Percentiles rank a stretch among this genome's conserved stretches.
Evolutionary conservation across 1,140 invertebrate species (phyloP).

Genomic region (Hormaphis cornu): DNA sequence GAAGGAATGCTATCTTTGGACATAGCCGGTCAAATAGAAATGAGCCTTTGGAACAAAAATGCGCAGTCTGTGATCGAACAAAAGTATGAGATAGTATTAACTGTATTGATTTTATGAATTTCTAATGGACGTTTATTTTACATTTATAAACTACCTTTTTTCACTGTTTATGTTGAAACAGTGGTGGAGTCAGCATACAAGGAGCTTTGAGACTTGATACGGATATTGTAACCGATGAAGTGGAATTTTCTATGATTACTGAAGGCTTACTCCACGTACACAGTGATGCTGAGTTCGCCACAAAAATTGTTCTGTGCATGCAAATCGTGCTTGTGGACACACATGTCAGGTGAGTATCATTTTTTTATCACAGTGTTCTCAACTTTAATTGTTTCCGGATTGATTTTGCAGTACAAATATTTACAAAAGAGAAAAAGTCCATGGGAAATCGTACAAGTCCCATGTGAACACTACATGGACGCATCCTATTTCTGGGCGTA

Average conservation of each 20-base stretch:
- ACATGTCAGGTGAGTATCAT: conserved; percentile 49
- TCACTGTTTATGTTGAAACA: conserved; percentile 42
- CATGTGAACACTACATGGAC: conserved; percentile 49
- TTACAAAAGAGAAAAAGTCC: conserved; percentile 58
- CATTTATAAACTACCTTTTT: too few species aligned
- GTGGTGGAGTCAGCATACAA: conserved; percentile 58
- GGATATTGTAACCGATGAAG: conserved; percentile 58
- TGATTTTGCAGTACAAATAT: conserved; percentile 57
- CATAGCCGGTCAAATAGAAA: conserved; percentile 68
- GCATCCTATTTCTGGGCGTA: conserved; percentile 52
- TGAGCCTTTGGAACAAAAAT: conserved; percentile 80
- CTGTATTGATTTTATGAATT: too few species aligned
- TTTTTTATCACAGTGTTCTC: too few species aligned
- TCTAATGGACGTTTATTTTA: too few species aligned
- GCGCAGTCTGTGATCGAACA: conserved; percentile 71
- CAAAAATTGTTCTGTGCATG: conserved; percentile 66
- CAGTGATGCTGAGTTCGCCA: conserved; percentile 71
- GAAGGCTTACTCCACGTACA: conserved; percentile 37
- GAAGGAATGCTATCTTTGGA: conserved; percentile 70
- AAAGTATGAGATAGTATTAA: conserved; percentile 48
- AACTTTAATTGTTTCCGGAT: too few species aligned
- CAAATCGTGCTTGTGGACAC: conserved; percentile 64
- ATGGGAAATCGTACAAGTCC: conserved; percentile 55
- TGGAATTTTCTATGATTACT: conserved; percentile 54
- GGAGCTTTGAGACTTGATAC: conserved; percentile 58